These are phyloP conservation scores for Gnathonemus longibarbis DNA, from an alignment of 2,113 vertebrate genomes.

Conservation along the genomic window DNA sequence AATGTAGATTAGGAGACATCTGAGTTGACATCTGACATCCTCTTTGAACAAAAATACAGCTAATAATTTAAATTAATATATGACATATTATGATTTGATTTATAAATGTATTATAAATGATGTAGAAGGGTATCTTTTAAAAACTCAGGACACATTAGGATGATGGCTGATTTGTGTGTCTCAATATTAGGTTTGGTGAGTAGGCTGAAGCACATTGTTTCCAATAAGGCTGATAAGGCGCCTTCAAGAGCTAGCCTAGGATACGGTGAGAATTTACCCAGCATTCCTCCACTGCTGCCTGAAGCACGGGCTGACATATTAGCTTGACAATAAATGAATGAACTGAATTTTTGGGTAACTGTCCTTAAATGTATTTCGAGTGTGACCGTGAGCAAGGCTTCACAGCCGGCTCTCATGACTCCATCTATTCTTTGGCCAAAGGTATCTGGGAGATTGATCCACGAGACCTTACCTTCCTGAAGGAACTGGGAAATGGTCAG, in stretches of 20 bases:
- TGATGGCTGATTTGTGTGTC: slow-evolving; percentile 15
- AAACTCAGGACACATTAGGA: neutral
- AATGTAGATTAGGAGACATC: neutral
- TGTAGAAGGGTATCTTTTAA: neutral
- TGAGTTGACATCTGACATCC: neutral
- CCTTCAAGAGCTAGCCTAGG: slow-evolving; percentile 89
- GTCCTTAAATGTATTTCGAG: neutral
- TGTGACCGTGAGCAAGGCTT: neutral
- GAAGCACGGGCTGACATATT: neutral
- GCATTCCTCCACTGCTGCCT: neutral
- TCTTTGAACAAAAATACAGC: neutral
- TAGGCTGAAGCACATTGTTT: slow-evolving; percentile 85
- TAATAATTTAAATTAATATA: neutral
- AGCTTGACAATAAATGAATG: neutral
- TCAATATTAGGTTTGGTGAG: slow-evolving; percentile 79
- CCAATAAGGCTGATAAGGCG: slow-evolving; percentile 63
- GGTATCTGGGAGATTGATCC: slow-evolving; percentile 95
- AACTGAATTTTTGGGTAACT: neutral
- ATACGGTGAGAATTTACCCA: slow-evolving; percentile 68
- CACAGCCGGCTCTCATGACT: neutral
- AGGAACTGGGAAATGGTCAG: slow-evolving; percentile 86
- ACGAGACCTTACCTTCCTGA: slow-evolving; percentile 86
- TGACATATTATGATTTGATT: neutral
- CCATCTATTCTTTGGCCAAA: slow-evolving; percentile 38
- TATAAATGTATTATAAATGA: neutral